These are phyloP conservation scores for Cyaniris semiargus DNA, from an alignment of 2,888 invertebrate species.

Conservation along the genomic window DNA sequence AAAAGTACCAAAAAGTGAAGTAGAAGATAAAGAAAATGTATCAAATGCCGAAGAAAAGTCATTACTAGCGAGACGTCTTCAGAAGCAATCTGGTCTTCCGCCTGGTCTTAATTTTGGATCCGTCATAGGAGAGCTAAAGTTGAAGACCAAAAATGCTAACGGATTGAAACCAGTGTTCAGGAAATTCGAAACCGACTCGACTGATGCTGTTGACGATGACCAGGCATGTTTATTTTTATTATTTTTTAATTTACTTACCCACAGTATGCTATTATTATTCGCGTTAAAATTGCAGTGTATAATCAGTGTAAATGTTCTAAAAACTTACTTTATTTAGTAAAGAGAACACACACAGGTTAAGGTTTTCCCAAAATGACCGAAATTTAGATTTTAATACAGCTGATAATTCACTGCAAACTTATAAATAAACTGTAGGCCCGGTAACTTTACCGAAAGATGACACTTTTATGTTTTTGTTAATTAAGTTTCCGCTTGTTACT, in stretches of 20 bases:
- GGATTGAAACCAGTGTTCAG: conserved; percentile 72
- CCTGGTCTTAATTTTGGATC: conserved; percentile 69
- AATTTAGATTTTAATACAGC: too few relatives aligned
- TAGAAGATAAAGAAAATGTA: conserved; percentile 35
- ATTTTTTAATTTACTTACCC: neutral
- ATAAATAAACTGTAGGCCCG: too few relatives aligned
- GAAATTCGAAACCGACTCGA: conserved; percentile 65
- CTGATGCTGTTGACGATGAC: conserved; percentile 55
- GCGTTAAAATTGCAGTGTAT: neutral
- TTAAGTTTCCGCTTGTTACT: conserved; percentile 13
- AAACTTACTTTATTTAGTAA: neutral
- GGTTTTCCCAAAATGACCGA: too few relatives aligned
- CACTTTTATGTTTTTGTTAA: neutral
- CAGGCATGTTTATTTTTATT: conserved; percentile 58
- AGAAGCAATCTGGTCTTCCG: conserved; percentile 64
- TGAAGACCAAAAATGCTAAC: conserved; percentile 65
- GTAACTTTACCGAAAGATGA: neutral
- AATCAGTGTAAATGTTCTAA: too few relatives aligned
- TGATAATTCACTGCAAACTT: too few relatives aligned
- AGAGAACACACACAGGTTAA: neutral
- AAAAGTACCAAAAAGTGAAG: neutral
- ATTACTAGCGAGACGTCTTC: conserved; percentile 56
- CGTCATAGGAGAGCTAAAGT: conserved; percentile 71
- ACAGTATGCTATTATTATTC: neutral
- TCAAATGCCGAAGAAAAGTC: conserved; percentile 49